These are phyloP conservation scores for Malurus melanocephalus DNA, from an alignment of 2,113 vertebrate genomes.

Conservation along the genomic window DNA sequence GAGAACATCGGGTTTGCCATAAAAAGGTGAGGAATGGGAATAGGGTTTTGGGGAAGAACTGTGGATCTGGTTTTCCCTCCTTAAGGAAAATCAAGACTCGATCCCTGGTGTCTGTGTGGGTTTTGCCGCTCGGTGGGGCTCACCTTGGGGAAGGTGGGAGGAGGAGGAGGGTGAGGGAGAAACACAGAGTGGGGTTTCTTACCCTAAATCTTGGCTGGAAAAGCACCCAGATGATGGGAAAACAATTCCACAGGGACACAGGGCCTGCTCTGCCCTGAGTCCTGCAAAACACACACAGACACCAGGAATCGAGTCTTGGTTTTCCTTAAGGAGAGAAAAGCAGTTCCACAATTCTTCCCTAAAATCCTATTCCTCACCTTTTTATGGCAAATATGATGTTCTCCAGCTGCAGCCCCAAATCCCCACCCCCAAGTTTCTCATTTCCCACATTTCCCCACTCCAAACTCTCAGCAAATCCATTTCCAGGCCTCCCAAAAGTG, in stretches of 20 bases:
- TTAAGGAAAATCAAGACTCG: no score
- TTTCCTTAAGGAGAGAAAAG: not conserved
- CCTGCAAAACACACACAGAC: not conserved
- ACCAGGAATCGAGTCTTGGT: not conserved
- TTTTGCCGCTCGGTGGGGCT: rapidly evolving
- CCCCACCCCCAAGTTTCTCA: rapidly evolving
- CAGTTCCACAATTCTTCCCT: not conserved
- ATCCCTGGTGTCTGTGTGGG: no score
- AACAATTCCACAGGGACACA: rapidly evolving
- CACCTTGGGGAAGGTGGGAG: not conserved
- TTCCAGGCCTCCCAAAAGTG: not conserved
- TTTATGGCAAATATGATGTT: not conserved
- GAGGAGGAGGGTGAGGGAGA: not conserved
- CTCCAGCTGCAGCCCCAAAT: not conserved
- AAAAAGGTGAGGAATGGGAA: no score
- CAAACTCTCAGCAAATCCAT: not conserved
- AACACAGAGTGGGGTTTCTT: not conserved
- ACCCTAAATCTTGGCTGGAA: not conserved
- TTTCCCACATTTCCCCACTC: not conserved
- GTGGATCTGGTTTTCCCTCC: no score
- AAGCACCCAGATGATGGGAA: not conserved
- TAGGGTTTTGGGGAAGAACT: no score
- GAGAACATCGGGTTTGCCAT: no score
- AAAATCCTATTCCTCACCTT: not conserved
- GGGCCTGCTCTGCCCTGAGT: no score